Conservation (phyloP, 2,797 vertebrate species). For the Cirrhinus mrigala region DNA sequence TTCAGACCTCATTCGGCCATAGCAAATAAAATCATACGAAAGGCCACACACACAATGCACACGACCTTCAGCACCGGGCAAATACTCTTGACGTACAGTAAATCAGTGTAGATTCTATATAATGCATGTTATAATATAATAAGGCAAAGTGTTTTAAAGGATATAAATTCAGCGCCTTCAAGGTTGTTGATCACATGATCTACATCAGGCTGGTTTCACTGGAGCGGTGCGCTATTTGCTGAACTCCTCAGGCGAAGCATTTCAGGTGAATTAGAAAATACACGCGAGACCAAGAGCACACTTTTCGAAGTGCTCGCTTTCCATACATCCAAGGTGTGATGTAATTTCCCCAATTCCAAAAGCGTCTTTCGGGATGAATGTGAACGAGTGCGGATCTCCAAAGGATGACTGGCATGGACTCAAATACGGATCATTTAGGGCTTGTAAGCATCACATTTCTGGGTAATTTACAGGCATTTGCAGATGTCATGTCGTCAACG, state of each 20-base stretch:
- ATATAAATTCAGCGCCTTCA: conserved; percentile 21
- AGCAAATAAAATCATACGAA: neutral
- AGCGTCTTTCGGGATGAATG: conserved; percentile 42
- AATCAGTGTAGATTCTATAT: neutral
- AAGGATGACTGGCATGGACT: conserved; percentile 34
- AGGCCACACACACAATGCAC: neutral
- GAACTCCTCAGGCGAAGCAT: conserved; percentile 36
- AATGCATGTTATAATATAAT: neutral
- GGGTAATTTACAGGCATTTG: conserved; percentile 22
- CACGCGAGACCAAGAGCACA: conserved; percentile 26
- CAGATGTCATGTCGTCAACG: conserved; percentile 15
- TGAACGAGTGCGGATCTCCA: conserved; percentile 25
- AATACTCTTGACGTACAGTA: neutral
- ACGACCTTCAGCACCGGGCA: conserved; percentile 18
- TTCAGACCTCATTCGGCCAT: conserved; percentile 28
- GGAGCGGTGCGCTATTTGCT: conserved; percentile 22
- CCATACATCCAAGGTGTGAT: conserved; percentile 40
- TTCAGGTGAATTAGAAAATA: conserved; percentile 35
- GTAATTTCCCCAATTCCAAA: conserved; percentile 40
- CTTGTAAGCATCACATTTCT: neutral
- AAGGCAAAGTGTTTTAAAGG: conserved; percentile 22
- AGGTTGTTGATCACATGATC: conserved; percentile 21
- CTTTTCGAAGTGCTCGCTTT: conserved; percentile 45
- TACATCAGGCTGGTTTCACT: neutral
- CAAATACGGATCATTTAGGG: conserved; percentile 28